A percentile compares a stretch with the other conserved stretches of the same genome.
Conservation (phyloP, 2,888 invertebrate genomes). For the Physocephala rufipes region DNA sequence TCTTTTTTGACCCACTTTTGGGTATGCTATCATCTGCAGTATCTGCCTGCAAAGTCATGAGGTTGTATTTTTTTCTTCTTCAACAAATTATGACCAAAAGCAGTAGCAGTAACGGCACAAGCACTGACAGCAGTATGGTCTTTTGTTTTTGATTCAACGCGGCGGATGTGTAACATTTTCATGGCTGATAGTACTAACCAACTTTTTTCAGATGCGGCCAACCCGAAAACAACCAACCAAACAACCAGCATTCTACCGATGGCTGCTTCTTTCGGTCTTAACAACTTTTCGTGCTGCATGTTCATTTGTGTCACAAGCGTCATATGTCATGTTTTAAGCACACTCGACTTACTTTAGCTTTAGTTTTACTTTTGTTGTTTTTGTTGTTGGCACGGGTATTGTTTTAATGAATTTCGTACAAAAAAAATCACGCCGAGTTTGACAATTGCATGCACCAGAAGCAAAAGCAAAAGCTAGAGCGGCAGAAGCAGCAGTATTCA, state of each 20-base stretch:
- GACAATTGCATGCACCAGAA: neutral
- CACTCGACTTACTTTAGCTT: neutral
- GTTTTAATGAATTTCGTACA: neutral
- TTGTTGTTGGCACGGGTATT: neutral
- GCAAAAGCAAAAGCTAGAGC: neutral
- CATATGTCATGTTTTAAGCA: conserved; percentile 9
- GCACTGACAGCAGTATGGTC: too few species aligned
- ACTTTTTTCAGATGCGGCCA: neutral
- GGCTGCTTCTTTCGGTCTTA: neutral
- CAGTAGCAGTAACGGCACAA: too few species aligned
- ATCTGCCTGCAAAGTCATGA: too few species aligned
- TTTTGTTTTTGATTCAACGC: neutral
- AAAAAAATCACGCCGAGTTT: neutral
- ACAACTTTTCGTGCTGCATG: too few species aligned
- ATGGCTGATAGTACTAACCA: too few species aligned
- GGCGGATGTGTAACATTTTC: conserved; percentile 8
- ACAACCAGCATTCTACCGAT: neutral
- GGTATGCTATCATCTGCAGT: too few species aligned
- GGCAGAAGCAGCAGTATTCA: neutral
- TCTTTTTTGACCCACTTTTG: too few species aligned
- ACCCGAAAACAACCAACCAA: neutral
- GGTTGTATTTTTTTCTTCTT: too few species aligned
- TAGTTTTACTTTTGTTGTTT: neutral
- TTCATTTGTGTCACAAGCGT: too few species aligned
- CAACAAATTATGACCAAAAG: too few species aligned